Evolutionary conservation across 2,797 vertebrate species (phyloP), one percentile per base, ranked within the genome.

Genomic region (Ibycter americanus): DNA sequence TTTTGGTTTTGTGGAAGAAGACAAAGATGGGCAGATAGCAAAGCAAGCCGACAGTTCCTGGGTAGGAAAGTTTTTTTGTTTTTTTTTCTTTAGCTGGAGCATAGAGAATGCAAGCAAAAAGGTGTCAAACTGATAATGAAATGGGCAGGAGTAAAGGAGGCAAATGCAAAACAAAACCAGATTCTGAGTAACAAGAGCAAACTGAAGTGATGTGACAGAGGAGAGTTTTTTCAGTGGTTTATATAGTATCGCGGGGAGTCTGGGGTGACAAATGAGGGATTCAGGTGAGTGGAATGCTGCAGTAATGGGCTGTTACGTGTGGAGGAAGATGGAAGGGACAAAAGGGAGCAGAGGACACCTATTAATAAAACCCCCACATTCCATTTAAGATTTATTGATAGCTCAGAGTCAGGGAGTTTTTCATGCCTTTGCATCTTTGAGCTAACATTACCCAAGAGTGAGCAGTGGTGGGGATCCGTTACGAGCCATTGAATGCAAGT

Each of bases 321-420:
- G 70, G 40, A 87, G 79, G 56, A 87, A 93, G 95, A 73, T 29
- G 11, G 84, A 80, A 85, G 79, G 78, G 71, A 94, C 62, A 89
- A 83, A 49, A 89, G 67, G 52, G 65, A 95, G 68, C 63, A 86
- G 70, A 83, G 55, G 47, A 94, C 38, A 79, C 51, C 38, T 87
- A 66, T 84, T 90, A 84, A 95, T 93, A 90, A 94, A 83, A 68
- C 83, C 12, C 1, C 7, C n/a, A 68, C 32, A 59, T 78, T 94
- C 87, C 47, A 25, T 90, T 62, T 68, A 79, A 89, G 80, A 82
- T 93, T 95, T 94, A 89, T 83, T 67, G 91, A 42, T 92, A 84
- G 61, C 58, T 90, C 72, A 72, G 89, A 93, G 71, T 71, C 80
- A 46, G 67, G 52, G 34, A 58, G 46, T 44, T 68, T 94, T 92